Evolutionary conservation across 2,888 invertebrate genomes (phyloP).

Genomic region (Fragum whitleyi): DNA sequence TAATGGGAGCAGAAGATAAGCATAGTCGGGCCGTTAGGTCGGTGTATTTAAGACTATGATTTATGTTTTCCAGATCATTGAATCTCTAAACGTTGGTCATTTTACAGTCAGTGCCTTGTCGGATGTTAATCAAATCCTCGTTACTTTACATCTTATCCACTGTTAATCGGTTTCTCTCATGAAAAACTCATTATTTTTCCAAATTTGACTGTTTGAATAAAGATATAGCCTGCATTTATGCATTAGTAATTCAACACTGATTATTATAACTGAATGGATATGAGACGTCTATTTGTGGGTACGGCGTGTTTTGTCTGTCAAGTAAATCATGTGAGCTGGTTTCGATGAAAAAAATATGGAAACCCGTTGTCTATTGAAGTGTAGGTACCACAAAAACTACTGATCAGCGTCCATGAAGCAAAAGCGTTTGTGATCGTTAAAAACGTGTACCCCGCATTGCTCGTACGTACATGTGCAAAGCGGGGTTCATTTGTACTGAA

Average conservation of each 20-base stretch:
- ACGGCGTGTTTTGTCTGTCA: too few species aligned
- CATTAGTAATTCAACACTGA: neutral
- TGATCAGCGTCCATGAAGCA: too few species aligned
- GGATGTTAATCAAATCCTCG: slow-evolving; percentile 11
- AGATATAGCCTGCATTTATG: neutral
- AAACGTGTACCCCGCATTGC: too few species aligned
- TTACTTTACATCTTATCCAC: slow-evolving; percentile 10
- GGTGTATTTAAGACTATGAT: slow-evolving; percentile 5
- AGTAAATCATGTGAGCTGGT: too few species aligned
- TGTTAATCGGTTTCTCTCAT: neutral
- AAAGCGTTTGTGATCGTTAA: too few species aligned
- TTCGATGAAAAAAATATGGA: too few species aligned
- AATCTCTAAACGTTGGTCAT: neutral
- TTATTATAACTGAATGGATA: too few species aligned
- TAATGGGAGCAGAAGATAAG: neutral
- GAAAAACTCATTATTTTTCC: slow-evolving; percentile 21
- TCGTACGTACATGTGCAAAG: too few species aligned
- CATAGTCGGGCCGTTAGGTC: neutral
- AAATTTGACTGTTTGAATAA: neutral
- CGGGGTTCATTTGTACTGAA: too few species aligned
- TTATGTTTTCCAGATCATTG: slow-evolving; percentile 14
- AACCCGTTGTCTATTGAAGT: too few species aligned
- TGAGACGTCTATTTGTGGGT: too few species aligned
- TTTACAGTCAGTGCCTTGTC: slow-evolving; percentile 9
- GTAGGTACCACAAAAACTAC: too few species aligned